Conservation (phyloP, 2,113 vertebrate species). For the Epinephelus cyanopodus region DNA sequence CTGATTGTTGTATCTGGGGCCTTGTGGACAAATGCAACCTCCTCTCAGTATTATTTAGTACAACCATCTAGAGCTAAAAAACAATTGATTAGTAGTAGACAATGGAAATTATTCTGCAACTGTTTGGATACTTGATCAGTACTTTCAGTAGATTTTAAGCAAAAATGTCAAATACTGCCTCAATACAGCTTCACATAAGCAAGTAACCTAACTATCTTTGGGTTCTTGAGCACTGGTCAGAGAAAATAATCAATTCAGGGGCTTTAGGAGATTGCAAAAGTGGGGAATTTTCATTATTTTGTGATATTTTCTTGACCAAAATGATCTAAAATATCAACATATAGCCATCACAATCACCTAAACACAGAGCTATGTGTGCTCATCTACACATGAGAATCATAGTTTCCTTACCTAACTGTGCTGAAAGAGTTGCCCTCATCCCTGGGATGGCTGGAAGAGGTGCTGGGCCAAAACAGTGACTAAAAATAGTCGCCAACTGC, state of each 20-base stretch:
- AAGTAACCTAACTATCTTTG: not conserved
- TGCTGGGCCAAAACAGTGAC: constrained; percentile 92
- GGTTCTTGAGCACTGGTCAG: too few relatives aligned
- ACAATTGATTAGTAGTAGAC: not conserved
- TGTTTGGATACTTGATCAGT: not conserved
- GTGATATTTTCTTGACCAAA: not conserved
- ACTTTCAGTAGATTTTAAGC: not conserved
- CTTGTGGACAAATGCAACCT: too few relatives aligned
- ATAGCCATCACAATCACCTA: not conserved
- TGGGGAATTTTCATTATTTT: not conserved
- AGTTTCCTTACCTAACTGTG: constrained; percentile 89
- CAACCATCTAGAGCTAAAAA: not conserved
- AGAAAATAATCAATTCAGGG: too few relatives aligned
- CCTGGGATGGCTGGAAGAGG: constrained; percentile 92
- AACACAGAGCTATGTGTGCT: not conserved
- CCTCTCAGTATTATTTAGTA: not conserved
- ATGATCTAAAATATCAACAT: not conserved
- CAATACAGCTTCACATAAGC: not conserved
- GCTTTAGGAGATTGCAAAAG: not conserved
- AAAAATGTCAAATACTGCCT: not conserved
- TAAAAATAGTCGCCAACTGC: constrained; percentile 92
- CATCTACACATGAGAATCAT: not conserved
- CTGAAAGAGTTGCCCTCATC: constrained; percentile 89
- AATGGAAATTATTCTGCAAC: too few relatives aligned
- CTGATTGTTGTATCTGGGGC: not conserved